Evolutionary conservation across 2,888 invertebrate genomes (phyloP), one percentile per base, ranked within the genome.

Genomic region (Pteria penguin): DNA sequence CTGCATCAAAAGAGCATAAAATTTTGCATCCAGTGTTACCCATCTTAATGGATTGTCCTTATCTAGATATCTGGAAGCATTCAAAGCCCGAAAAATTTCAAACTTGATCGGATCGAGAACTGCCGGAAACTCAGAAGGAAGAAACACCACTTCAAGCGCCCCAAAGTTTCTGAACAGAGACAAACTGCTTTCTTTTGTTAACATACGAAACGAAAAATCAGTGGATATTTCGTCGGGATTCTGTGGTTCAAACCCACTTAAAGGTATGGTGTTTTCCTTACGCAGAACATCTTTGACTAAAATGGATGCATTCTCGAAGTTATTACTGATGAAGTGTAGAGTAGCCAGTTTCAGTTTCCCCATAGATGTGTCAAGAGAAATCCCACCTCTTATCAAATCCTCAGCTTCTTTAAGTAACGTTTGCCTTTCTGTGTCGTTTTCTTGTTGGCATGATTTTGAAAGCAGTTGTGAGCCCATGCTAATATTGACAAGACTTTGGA

Each of bases 101-200:
- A 63, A 63, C 24, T 63, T 63, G 8, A 63, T 33, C 0, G 63
- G 63, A 33, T 33, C 32, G 2, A 24, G 63, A 22, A 36, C 36
- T n/a, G 36, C n/a, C 4, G 29, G 4, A 0, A 63, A 32, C 24
- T 63, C 63, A 11, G 63, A 36, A 8, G 63, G 63, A 14, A 63
- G 33, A 63, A 63, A 63, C 4, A 63, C 36, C 11, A 63, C 4
- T 36, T 63, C 63, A 18, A 63, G 2, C 11, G 63, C 63, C 5
- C 0, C 4, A 22, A 32, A 2, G n/a, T 61, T 18, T 33, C 63
- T 31, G 3, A 63, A 5, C 32, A n/a, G 14, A 11, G 63, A 33
- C 14, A 27, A 2, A 33, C 31, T 11, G 22, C 8, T 8, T 2
- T 29, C 31, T 11, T n/a, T 31, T 18, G 31, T 27, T 18, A n/a